Evolutionary conservation across 2,113 vertebrate genomes (phyloP).

Genomic region (Gnathonemus echidnorhynchus): DNA sequence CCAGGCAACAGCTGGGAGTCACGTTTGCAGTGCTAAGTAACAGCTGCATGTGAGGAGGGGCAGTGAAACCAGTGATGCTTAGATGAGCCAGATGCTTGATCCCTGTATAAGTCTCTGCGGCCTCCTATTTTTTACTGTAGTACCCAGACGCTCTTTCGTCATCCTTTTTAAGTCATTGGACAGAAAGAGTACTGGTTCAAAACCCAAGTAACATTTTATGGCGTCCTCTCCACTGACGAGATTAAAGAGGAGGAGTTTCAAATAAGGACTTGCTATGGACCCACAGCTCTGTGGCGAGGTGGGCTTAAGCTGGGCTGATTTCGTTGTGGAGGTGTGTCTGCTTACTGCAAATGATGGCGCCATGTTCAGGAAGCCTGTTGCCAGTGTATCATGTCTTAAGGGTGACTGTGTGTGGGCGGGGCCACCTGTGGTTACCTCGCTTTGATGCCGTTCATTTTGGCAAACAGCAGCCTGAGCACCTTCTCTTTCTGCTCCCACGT

Average conservation of each 20-base stretch:
- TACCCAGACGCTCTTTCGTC: constrained; percentile 55
- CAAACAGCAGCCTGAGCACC: constrained; percentile 76
- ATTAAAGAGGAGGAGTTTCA: constrained; percentile 58
- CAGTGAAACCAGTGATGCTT: constrained; percentile 48
- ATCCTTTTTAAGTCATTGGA: constrained; percentile 55
- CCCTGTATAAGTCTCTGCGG: constrained; percentile 59
- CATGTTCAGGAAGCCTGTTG: constrained; percentile 13
- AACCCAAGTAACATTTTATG: constrained; percentile 62
- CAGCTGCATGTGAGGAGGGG: constrained; percentile 47
- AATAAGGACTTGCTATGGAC: constrained; percentile 21
- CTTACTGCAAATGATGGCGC: constrained; percentile 29
- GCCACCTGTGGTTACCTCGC: constrained; percentile 46
- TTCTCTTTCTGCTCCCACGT: constrained; percentile 83
- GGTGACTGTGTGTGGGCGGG: neutral
- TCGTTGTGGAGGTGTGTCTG: constrained; percentile 30
- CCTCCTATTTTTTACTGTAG: constrained; percentile 66
- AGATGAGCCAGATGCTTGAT: constrained; percentile 64
- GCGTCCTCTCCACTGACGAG: constrained; percentile 55
- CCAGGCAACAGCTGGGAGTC: constrained; percentile 8
- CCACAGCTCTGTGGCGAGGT: constrained; percentile 26
- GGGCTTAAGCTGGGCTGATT: constrained; percentile 39
- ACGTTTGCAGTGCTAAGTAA: constrained; percentile 59
- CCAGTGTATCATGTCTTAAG: constrained; percentile 20
- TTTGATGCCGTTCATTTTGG: constrained; percentile 73
- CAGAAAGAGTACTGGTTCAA: constrained; percentile 59